A percentile compares a stretch with the other conserved stretches of the same genome.
Conservation (phyloP, 37 sponge, comb jelly and placozoan species). For the Corticium candelabrum region DNA sequence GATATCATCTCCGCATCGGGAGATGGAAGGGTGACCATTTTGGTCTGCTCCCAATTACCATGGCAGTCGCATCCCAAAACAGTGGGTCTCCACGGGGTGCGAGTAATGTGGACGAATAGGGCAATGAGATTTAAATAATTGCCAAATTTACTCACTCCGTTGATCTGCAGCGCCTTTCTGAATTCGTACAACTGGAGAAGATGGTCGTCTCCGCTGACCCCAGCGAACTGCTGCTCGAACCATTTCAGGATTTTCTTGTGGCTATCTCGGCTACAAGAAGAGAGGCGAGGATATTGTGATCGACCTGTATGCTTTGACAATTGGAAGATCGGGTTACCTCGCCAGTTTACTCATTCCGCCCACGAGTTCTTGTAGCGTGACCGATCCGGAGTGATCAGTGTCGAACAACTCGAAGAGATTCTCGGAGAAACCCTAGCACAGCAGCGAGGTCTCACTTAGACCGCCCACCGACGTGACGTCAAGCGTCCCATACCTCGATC, state of each 20-base stretch:
- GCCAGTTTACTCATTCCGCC: conserved; percentile 61
- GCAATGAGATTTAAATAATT: too few species aligned
- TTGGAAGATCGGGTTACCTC: conserved; percentile 8
- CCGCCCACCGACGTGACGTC: too few species aligned
- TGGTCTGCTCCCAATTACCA: too few species aligned
- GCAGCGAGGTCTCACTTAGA: background rate
- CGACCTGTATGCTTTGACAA: background rate
- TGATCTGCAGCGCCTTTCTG: conserved; percentile 35
- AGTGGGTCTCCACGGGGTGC: too few species aligned
- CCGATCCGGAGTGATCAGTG: conserved; percentile 42
- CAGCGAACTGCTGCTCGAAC: conserved; percentile 46
- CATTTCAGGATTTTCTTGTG: conserved; percentile 44
- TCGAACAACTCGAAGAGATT: conserved; percentile 61
- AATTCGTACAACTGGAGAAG: conserved; percentile 46
- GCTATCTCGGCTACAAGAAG: conserved; percentile 17
- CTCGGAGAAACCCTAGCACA: conserved; percentile 52
- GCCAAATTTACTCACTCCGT: conserved; percentile 21
- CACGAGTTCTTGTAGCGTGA: conserved; percentile 66
- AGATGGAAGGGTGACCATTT: too few species aligned
- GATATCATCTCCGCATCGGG: too few species aligned
- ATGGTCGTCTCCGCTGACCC: conserved; percentile 45
- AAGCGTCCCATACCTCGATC: conserved; percentile 19
- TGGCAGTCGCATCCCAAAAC: too few species aligned
- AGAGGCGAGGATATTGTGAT: conserved; percentile 12
- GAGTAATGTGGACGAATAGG: too few species aligned